Evolutionary conservation across 2,797 vertebrate species (phyloP), one percentile per base, ranked within the genome.

Genomic region (Typhlichthys subterraneus): DNA sequence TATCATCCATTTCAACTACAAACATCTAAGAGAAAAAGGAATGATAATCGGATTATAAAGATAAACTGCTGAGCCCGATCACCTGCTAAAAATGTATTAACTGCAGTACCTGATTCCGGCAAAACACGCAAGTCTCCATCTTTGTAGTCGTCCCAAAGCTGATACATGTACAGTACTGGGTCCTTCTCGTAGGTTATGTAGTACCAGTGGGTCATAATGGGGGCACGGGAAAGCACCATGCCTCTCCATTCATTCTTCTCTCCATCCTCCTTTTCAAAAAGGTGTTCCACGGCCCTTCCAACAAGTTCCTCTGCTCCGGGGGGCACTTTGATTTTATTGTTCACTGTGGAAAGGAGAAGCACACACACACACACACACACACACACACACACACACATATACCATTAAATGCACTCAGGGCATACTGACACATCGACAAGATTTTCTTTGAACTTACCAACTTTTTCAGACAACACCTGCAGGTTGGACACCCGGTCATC

Each of bases 121-220:
- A 94, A 80, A 67, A 94, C 92, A 11, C 93, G 92, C 3, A 94
- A 90, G 75, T 94, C 93, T 57, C 93, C 93, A 13, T 94, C 93
- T 73, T 93, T 93, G 69, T 93, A 94, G 79, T 94, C 93, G 51
- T 94, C 93, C 93, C 93, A 94, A 49, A 94, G 88, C 85, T 94
- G 93, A 79, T 94, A 94, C 93, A 94, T 94, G 79, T 94, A 94
- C 61, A 94, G 89, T 61, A 94, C 93, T 0, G 93, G 93, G 85
- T 94, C 93, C 77, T 94, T 94, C 87, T 94, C 93, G 1, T 94
- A 94, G 62, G 93, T 94, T 86, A 94, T 94, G 86, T 94, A 94
- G 80, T 94, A 94, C 93, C 93, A 94, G 86, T 94, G 92, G 76
- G 92, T 94, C 93, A 94, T 94, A 76, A 94, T 87, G 72, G 93